Base-by-base conservation (phyloP, 2,888 invertebrate genomes). In the Ischnura elegans region DNA sequence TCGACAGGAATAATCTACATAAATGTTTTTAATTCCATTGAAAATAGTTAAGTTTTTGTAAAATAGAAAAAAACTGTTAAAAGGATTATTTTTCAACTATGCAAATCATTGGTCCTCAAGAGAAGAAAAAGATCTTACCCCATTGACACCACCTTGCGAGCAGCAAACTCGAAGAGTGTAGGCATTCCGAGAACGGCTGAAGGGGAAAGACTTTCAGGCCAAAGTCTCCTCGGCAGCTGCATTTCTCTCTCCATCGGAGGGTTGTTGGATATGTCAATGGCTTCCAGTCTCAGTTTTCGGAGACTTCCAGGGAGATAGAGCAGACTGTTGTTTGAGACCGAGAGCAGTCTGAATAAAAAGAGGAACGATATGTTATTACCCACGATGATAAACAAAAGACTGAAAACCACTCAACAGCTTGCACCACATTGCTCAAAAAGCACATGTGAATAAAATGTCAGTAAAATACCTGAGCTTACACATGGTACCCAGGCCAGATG, bases 401-500 rank as follows among this genome's bases (percentile, higher is more conserved):
- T 90, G 55, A 21, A 90, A 93, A 19, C n/a, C 84, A 51, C 29
- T 85, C n/a, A 21, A 25, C 46, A 4, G 43, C 10, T n/a, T n/a
- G n/a, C n/a, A n/a, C n/a, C n/a, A 46, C 42, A 93, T 5, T 19
- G 42, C 5, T 6, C 61, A 90, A 29, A 61, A 29, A 19, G 47
- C 93, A n/a, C n/a, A n/a, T n/a, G n/a, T n/a, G n/a, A n/a, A n/a
- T n/a, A n/a, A n/a, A n/a, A n/a, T n/a, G 16, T 76, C 76, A 6
- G 16, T 55, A 8, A 51, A 94, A 94, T 95, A 96, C 97, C 96
- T 96, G 93, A 97, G 95, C 94, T 95, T 96, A 93, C 94, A 96
- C 87, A 98, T 96, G 46, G 97, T 97, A 10, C 98, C 97, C 90
- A 98, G 96, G 29, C 97, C 97, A 90, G 97, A 96, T 0, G 98